These are phyloP conservation scores for Lagorchestes hirsutus DNA, from an alignment of 2,797 vertebrate species.

Conservation along the genomic window DNA sequence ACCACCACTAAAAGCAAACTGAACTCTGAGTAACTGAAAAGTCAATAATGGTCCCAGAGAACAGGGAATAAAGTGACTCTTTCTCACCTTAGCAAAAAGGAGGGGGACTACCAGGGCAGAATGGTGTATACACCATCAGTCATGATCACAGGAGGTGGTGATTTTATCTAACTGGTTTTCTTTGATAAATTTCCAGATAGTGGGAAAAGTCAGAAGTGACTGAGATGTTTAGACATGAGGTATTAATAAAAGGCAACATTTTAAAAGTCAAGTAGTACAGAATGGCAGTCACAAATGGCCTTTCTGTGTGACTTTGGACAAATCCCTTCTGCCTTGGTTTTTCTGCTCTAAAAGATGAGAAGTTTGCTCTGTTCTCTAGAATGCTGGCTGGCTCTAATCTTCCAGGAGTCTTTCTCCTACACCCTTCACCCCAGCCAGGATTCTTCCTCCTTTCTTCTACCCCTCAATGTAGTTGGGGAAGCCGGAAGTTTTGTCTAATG, in stretches of 20 bases:
- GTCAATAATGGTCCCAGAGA: neutral
- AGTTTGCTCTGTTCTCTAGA: neutral
- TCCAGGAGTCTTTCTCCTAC: neutral
- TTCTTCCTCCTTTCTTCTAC: neutral
- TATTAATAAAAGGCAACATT: neutral
- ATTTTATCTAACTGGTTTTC: neutral
- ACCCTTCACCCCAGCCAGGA: neutral
- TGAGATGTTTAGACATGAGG: neutral
- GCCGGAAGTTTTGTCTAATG: neutral
- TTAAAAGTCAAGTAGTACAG: neutral
- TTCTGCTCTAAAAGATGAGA: neutral
- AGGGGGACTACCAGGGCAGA: neutral
- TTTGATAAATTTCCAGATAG: neutral
- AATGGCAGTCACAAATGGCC: neutral
- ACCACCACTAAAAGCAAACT: neutral
- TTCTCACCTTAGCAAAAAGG: neutral
- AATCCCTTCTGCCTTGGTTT: neutral
- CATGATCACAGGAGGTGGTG: neutral
- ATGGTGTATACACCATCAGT: neutral
- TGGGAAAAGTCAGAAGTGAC: neutral
- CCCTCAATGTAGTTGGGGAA: neutral
- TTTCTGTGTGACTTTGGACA: neutral
- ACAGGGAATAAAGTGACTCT: neutral
- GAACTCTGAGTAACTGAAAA: neutral
- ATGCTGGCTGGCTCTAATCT: neutral